Base-by-base conservation (phyloP, 2,888 invertebrate genomes). In the Druceiella hillmani region DNA sequence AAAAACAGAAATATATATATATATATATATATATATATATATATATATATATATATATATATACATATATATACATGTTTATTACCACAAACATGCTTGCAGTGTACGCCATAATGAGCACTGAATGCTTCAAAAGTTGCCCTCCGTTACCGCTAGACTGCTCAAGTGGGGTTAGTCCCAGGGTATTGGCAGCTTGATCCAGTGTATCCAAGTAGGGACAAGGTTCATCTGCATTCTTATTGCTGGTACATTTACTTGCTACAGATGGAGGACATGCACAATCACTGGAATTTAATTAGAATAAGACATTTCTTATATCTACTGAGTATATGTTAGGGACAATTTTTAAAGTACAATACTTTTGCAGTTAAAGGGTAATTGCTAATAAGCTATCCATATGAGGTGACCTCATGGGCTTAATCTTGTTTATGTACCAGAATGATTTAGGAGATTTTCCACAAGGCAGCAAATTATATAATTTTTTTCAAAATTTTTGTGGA, bases 61-160 rank as follows among this genome's bases (percentile, higher is more conserved):
- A n/a, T n/a, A n/a, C n/a, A n/a, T n/a, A n/a, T n/a, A n/a, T n/a
- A n/a, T n/a, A 27, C 15, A n/a, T 17, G 9, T n/a, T n/a, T n/a
- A n/a, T n/a, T n/a, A n/a, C n/a, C n/a, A n/a, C n/a, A 64, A 93
- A 89, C 87, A 93, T 92, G 26, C 87, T 87, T 49, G 87, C 81
- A 36, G 83, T 71, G 44, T 92, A 73, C 12, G 87, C 67, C 40
- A 94, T 81, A 35, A 93, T 68, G 29, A 94, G 72, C 16, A 90
- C 83, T 17, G 87, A 80, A 58, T 94, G 93, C 44, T 85, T 76
- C 45, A 89, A 68, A 45, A 83, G 78, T 58, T 91, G 89, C 3
- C 78, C 79, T 37, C 66, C 68, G 40, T 58, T 58, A 36, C 63
- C 66, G 44, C 57, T 55, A 2, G 54, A 50, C 46, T 62, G 63